Percentiles rank a stretch among this genome's conserved stretches.
phyloP scores from a whole-genome alignment of 2,113 vertebrate genomes.

The Psittacula cyanocephala region DNA sequence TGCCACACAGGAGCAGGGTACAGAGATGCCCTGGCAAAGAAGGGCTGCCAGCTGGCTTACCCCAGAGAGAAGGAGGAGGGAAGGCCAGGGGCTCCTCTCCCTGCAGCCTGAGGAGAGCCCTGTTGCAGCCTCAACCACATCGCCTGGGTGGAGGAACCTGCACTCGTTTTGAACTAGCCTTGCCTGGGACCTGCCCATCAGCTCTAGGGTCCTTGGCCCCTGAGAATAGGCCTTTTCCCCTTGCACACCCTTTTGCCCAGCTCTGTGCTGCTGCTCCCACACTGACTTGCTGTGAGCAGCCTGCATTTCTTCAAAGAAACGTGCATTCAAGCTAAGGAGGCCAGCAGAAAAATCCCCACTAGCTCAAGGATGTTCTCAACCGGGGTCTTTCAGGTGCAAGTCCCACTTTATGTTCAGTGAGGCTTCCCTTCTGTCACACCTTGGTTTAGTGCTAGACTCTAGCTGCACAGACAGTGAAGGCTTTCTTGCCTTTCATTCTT shows the following conservation, averaged over 20 bases:
- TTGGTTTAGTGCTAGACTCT: background rate
- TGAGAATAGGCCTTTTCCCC: background rate
- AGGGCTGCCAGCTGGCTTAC: background rate
- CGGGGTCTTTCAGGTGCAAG: background rate
- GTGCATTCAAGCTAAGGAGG: background rate
- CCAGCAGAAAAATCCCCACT: background rate
- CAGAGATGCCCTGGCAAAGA: background rate
- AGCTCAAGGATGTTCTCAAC: background rate
- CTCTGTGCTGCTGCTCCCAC: background rate
- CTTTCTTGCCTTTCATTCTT: background rate
- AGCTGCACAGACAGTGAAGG: background rate
- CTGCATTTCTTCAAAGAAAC: background rate
- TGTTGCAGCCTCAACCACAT: background rate
- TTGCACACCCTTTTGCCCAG: background rate
- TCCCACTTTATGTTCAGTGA: background rate
- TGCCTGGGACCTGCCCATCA: background rate
- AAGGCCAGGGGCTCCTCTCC: background rate
- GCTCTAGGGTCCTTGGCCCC: background rate
- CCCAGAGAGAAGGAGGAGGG: background rate
- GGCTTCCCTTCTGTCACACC: background rate
- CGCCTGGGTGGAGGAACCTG: rapidly evolving
- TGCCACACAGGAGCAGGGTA: background rate
- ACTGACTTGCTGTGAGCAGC: background rate
- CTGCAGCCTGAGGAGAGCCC: background rate
- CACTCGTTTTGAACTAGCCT: background rate